Percentiles rank a stretch among this genome's conserved stretches.
Evolutionary conservation across 2,888 invertebrate species (phyloP).

Genomic region (Drosophila longiperda): DNA sequence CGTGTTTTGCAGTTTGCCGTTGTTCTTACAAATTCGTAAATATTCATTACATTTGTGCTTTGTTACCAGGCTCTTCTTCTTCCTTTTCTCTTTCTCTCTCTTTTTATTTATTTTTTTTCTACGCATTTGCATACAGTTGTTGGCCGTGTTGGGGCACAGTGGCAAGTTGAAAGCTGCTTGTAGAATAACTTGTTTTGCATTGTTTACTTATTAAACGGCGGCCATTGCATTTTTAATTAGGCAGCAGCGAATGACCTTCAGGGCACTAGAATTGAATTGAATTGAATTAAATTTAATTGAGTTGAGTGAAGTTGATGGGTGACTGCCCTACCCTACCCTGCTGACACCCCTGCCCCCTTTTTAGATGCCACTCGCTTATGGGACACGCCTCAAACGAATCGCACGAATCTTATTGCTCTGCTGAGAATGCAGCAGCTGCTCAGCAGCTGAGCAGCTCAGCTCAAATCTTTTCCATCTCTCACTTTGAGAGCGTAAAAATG

Average conservation of each 20-base stretch:
- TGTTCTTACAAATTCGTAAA: conserved; percentile 65
- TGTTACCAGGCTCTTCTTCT: conserved; percentile 31
- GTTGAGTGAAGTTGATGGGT: not conserved
- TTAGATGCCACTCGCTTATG: not conserved
- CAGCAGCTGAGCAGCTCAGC: conserved; percentile 54
- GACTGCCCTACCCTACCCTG: not conserved
- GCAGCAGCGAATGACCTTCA: conserved; percentile 57
- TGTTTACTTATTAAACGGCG: conserved; percentile 40
- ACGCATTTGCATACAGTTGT: conserved; percentile 69
- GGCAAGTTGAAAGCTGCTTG: conserved; percentile 39
- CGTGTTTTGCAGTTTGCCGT: conserved; percentile 59
- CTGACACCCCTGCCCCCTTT: not conserved
- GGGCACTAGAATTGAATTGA: conserved; percentile 12
- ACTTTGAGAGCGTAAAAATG: conserved; percentile 43
- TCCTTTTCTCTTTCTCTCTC: not conserved
- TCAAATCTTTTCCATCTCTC: conserved; percentile 52
- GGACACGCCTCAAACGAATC: conserved; percentile 11
- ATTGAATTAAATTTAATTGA: not conserved
- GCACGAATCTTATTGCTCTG: not conserved
- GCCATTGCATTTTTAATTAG: conserved; percentile 71
- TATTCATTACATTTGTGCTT: conserved; percentile 70
- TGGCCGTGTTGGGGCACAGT: conserved; percentile 8
- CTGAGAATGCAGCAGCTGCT: conserved; percentile 66
- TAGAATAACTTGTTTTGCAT: conserved; percentile 37
- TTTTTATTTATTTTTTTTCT: conserved; percentile 5